A percentile compares a stretch with the other conserved stretches of the same genome.
phyloP scores from a whole-genome alignment of 2,888 invertebrate genomes.

The Stegophylla sp. region DNA sequence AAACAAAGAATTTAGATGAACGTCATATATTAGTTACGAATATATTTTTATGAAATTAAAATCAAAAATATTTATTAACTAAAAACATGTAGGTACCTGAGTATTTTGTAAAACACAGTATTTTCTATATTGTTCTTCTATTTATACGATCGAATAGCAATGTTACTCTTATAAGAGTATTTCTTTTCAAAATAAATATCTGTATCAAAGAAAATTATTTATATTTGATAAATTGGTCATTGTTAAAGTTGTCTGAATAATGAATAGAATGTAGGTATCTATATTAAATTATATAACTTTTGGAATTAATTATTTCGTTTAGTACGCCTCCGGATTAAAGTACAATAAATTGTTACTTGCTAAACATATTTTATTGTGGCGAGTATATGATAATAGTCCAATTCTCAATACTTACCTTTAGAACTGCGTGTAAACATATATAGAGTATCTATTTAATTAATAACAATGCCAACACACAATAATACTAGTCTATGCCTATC shows the following conservation, averaged over 20 bases:
- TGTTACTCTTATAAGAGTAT: conserved; percentile 6
- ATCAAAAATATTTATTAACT: too few relatives aligned
- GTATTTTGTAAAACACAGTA: too few relatives aligned
- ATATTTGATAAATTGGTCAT: conserved; percentile 28
- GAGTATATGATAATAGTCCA: conserved; percentile 33
- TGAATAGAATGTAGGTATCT: not conserved
- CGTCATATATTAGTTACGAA: too few relatives aligned
- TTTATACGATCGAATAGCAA: not conserved
- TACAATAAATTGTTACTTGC: conserved; percentile 26
- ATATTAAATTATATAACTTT: conserved; percentile 38
- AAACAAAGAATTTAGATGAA: too few relatives aligned
- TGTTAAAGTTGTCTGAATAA: not conserved
- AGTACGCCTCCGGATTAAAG: conserved; percentile 16
- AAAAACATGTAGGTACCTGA: too few relatives aligned
- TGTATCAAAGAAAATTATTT: not conserved
- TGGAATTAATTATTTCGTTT: conserved; percentile 35
- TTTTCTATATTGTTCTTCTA: not conserved
- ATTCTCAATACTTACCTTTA: not conserved
- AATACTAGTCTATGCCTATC: not conserved
- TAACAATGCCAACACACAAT: not conserved
- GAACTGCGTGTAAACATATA: not conserved
- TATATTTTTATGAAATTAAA: too few relatives aligned
- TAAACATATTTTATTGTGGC: conserved; percentile 19
- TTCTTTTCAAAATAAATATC: not conserved
- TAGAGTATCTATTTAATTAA: not conserved